Evolutionary conservation across 1,140 invertebrate species (phyloP), one percentile per base, ranked within the genome.

Genomic region (Mamestra configurata): DNA sequence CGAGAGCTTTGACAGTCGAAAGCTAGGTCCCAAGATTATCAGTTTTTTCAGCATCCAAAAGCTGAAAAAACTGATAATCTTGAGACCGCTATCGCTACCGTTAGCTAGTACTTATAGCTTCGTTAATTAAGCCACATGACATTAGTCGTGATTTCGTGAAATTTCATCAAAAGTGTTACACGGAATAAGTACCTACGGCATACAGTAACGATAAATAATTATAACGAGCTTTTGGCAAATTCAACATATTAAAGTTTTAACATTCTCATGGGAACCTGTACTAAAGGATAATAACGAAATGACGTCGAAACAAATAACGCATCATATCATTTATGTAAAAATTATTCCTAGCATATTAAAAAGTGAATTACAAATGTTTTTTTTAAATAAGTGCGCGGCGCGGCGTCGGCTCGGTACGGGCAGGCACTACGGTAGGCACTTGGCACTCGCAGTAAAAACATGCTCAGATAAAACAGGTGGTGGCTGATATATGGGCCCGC

Each of bases 381-480:
- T 73, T 73, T 73, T 24, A 40, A 73, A 59, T 59, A 57, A 73
- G 51, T 57, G 35, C 22, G 15, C 20, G 61, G 71, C 31, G 35
- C 55, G 11, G 66, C 40, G 11, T 49, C 51, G 70, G 79, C 46
- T 53, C 59, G 72, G 55, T 59, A 27, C 53, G 53, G 22, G 53
- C 20, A 27, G 59, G 79, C 77, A 72, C 20, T 68, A 61, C 75
- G 71, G 49, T 81, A 76, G 72, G 20, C 68, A 77, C 76, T 80
- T 82, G 79, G 80, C 81, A 79, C 81, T 79, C 80, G 79, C 83
- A 79, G 82, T 83, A 83, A 86, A 83, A 87, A 84, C 82, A 79
- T 64, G 72, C 73, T 53, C 72, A 86, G 84, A 92, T 90, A 89
- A 90, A 90, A 90, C 87, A 92, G 87, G 88, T 90, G 89, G 77